phyloP scores from a whole-genome alignment of 2,797 vertebrate species.

The Megalops cyprinoides region DNA sequence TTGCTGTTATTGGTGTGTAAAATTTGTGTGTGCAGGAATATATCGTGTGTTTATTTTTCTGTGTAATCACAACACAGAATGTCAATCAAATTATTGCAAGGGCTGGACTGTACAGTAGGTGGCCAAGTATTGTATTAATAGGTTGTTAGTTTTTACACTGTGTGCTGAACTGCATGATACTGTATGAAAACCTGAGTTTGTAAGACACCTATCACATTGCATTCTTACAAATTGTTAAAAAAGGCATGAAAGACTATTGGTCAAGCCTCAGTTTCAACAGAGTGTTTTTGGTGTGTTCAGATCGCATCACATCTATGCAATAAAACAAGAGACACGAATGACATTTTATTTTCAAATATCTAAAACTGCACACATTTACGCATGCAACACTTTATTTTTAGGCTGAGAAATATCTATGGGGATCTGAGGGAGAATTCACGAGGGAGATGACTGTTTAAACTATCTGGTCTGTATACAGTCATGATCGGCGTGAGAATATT shows the following conservation, averaged over 20 bases:
- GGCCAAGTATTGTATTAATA: constrained; percentile 13
- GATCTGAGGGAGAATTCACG: too few relatives aligned
- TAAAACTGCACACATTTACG: too few relatives aligned
- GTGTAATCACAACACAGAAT: constrained; percentile 25
- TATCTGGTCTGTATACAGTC: too few relatives aligned
- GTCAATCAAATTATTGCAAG: background rate
- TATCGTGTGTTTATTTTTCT: constrained; percentile 31
- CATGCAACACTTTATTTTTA: too few relatives aligned
- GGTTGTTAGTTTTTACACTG: constrained; percentile 5
- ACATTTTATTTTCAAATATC: too few relatives aligned
- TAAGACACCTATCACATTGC: constrained; percentile 26
- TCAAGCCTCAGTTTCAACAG: background rate
- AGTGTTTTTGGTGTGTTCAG: background rate
- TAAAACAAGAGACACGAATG: background rate
- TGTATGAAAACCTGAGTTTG: constrained; percentile 38
- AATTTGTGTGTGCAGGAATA: constrained; percentile 10
- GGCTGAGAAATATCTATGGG: too few relatives aligned
- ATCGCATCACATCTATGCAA: background rate
- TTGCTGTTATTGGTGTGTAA: constrained; percentile 21
- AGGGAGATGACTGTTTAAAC: too few relatives aligned
- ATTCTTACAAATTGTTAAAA: constrained; percentile 35
- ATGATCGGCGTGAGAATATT: too few relatives aligned
- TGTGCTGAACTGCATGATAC: constrained; percentile 16
- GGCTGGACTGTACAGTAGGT: background rate
- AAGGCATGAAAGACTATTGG: constrained; percentile 7